These are phyloP conservation scores for Heliconius ismenius DNA, from an alignment of 2,888 invertebrate species.

Conservation along the genomic window DNA sequence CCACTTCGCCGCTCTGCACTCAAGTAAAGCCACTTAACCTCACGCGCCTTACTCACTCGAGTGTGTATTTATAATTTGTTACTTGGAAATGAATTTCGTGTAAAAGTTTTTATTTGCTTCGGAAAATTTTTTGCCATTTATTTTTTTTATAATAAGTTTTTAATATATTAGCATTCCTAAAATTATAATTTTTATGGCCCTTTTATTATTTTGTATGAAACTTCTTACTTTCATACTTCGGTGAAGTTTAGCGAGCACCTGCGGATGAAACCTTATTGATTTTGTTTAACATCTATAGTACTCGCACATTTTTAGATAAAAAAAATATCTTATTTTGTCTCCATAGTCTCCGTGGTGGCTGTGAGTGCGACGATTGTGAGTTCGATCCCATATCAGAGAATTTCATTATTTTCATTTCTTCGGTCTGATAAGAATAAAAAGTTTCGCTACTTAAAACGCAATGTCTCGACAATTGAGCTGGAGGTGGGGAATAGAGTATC, in stretches of 20 bases:
- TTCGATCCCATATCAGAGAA: no score
- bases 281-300: neutral
- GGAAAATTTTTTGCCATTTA: neutral
- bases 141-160: neutral
- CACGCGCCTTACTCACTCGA: neutral
- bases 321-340: no score
- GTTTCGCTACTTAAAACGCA: no score
- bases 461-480: no score
- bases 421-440: no score
- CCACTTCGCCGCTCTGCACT: neutral
- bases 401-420: no score
- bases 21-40: slow-evolving; percentile 2
- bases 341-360: no score
- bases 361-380: no score
- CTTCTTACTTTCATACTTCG: neutral
- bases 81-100: neutral
- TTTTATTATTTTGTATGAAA: slow-evolving; percentile 10
- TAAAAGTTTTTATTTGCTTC: slow-evolving; percentile 15
- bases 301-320: neutral
- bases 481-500: no score
- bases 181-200: no score
- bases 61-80: slow-evolving; percentile 21
- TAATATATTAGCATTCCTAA: no score
- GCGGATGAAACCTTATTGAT: neutral
- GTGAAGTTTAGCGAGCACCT: slow-evolving; percentile 20